Conservation (phyloP, 2,888 invertebrate species). For the Dasysyrphus tricinctus region DNA sequence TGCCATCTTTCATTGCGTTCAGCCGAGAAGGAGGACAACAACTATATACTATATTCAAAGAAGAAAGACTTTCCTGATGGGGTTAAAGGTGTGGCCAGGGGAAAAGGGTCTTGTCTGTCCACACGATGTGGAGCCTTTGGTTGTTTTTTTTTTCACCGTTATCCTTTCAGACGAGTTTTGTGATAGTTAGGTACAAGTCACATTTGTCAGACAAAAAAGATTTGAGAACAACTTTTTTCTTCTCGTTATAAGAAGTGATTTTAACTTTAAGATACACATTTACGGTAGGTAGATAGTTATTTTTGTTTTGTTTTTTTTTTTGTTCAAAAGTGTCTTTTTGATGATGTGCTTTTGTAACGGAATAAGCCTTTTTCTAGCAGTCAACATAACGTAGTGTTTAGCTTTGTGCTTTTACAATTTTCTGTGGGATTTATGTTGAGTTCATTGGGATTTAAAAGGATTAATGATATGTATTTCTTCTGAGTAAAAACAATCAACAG, state of each 20-base stretch:
- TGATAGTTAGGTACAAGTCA: conserved; percentile 63
- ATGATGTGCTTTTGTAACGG: not conserved
- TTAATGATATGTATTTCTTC: no score
- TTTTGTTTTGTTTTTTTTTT: no score
- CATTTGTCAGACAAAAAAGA: conserved; percentile 70
- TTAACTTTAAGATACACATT: conserved; percentile 38
- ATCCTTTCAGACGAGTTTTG: conserved; percentile 32
- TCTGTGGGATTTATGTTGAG: no score
- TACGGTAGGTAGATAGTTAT: not conserved
- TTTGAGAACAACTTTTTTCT: conserved; percentile 41
- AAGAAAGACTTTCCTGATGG: conserved; percentile 35
- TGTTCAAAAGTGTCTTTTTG: conserved; percentile 1
- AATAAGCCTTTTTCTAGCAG: conserved; percentile 1
- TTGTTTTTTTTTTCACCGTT: conserved; percentile 28
- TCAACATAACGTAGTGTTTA: no score
- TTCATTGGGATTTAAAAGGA: no score
- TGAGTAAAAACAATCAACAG: no score
- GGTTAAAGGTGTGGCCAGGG: conserved; percentile 39
- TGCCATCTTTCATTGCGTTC: conserved; percentile 69
- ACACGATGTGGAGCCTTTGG: conserved; percentile 3
- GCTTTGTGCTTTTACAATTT: no score
- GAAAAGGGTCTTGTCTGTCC: conserved; percentile 33
- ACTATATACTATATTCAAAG: not conserved
- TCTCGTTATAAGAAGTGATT: conserved; percentile 52
- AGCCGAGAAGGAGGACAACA: conserved; percentile 38